Evolutionary conservation across 2,113 vertebrate genomes (phyloP), one percentile per base, ranked within the genome.

Genomic region (Podarcis raffonei): DNA sequence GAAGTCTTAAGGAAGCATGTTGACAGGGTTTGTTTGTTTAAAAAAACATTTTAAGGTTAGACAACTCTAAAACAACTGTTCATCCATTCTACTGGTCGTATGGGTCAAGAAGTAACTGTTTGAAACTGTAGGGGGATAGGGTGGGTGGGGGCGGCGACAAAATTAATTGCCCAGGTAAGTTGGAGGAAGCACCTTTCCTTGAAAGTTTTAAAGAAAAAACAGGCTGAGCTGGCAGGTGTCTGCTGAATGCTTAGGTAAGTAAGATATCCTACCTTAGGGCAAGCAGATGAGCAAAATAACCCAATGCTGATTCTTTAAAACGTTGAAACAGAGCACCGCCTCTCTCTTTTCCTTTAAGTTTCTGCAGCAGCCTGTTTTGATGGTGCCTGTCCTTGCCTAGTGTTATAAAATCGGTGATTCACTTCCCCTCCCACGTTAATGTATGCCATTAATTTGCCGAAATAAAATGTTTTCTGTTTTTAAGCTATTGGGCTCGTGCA

Each of bases 331-430:
- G 69, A 68, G 2, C n/a, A 83, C 12, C 62, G 6, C 12, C n/a
- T 35, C 69, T 35, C 69, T 11, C 23, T 15, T 42, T 35, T 22
- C 20, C 35, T 59, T 62, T 6, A 30, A 27, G 23, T 48, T n/a
- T 48, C 69, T 72, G 69, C 32, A 84, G 23, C 39, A 71, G 6
- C 42, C 72, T 74, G 68, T 84, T 48, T 53, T 32, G 82, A 84
- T n/a, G 16, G 68, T 72, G 42, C 30, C 69, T 30, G 18, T n/a
- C 82, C n/a, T 74, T 53, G 11, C 39, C 35, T 1, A 15, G 48
- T 57, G 42, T 74, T 35, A 74, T 84, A 84, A 74, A 84, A 84
- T 84, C n/a, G 39, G 59, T 84, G 83, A 53, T 71, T 84, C 42
- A 72, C 30, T 84, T 84, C 68, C 48, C 83, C 68, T 84, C 18